phyloP scores from a whole-genome alignment of 1,140 invertebrate species.

The Muscidifurax raptorellus region DNA sequence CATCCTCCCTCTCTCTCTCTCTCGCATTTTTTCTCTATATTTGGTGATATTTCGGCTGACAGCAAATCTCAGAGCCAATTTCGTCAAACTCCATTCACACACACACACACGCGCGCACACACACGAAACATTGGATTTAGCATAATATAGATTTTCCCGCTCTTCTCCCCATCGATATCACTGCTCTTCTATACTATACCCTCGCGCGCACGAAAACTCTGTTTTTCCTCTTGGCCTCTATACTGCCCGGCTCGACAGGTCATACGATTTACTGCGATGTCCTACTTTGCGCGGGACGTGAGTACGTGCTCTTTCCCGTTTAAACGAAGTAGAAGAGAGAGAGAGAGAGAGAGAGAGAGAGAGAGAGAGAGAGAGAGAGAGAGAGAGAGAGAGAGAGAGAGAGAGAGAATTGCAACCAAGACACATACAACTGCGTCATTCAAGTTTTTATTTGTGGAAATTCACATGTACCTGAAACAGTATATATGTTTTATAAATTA shows the following conservation, averaged over 20 bases:
- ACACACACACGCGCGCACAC: not conserved
- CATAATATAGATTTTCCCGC: not conserved
- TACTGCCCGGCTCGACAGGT: conserved; percentile 29
- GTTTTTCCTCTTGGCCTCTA: conserved; percentile 19
- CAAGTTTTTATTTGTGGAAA: not conserved
- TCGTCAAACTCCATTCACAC: not conserved
- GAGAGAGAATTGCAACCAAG: not conserved
- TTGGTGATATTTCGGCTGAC: too few relatives aligned
- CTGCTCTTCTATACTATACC: too few relatives aligned
- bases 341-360: too few relatives aligned
- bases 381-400: too few relatives aligned
- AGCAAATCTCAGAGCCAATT: not conserved
- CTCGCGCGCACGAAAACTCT: conserved; percentile 26
- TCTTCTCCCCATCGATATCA: not conserved
- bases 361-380: too few relatives aligned
- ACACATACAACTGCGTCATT: not conserved
- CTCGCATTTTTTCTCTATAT: too few relatives aligned
- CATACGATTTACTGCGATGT: conserved; percentile 44
- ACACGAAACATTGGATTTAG: not conserved
- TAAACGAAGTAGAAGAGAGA: conserved; percentile 19
- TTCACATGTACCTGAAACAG: not conserved
- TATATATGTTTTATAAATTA: too few relatives aligned
- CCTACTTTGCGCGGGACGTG: conserved; percentile 26
- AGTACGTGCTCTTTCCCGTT: conserved; percentile 28
- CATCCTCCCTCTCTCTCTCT: too few relatives aligned